phyloP scores from a whole-genome alignment of 2,113 vertebrate species.

The Hyaena hyaena region DNA sequence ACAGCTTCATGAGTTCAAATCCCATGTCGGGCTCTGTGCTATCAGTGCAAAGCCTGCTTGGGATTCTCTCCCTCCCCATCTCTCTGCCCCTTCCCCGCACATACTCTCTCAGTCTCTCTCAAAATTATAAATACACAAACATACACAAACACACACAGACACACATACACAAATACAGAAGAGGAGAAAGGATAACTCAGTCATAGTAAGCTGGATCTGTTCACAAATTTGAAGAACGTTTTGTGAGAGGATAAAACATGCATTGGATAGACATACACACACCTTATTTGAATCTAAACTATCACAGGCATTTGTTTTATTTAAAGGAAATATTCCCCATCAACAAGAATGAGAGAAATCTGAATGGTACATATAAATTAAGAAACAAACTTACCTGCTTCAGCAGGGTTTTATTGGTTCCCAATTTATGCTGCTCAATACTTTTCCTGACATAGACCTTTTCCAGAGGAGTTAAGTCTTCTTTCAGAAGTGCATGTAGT shows the following conservation, averaged over 20 bases:
- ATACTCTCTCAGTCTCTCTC: no score
- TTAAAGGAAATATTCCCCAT: neutral
- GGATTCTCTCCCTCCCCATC: no score
- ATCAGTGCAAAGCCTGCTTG: no score
- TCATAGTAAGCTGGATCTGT: neutral
- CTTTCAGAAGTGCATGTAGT: conserved; percentile 86
- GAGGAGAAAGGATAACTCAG: neutral
- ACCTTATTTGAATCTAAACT: neutral
- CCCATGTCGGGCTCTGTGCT: no score
- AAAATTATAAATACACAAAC: no score
- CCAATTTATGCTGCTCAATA: conserved; percentile 88
- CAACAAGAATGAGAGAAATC: neutral
- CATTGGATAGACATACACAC: neutral
- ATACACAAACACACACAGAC: no score
- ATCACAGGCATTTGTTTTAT: neutral
- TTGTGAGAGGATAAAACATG: neutral
- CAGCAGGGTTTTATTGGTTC: conserved; percentile 86
- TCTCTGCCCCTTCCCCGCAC: no score
- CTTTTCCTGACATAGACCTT: conserved; percentile 85
- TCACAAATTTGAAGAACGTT: neutral
- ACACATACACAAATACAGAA: neutral
- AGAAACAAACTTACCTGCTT: conserved; percentile 83
- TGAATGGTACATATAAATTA: neutral
- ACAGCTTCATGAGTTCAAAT: no score
- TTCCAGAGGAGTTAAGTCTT: conserved; percentile 86